A percentile compares a stretch with the other conserved stretches of the same genome.
These are phyloP conservation scores for Marasmarcha lunaedactyla DNA, from an alignment of 2,888 invertebrate species.

Conservation along the genomic window DNA sequence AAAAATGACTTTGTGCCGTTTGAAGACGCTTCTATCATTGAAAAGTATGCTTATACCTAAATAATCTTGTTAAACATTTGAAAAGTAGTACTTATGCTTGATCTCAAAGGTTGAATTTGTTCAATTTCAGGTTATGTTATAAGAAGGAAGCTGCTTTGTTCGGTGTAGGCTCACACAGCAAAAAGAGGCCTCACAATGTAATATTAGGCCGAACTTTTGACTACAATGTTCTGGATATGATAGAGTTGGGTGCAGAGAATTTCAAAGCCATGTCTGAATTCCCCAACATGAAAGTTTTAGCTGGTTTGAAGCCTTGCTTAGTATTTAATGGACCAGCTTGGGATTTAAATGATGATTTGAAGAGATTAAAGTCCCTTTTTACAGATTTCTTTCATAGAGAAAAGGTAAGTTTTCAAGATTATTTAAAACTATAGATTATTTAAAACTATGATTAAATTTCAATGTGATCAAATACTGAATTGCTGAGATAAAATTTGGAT, in stretches of 20 bases:
- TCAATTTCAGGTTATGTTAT: conserved; percentile 71
- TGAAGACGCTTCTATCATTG: conserved; percentile 88
- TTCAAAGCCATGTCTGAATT: conserved; percentile 86
- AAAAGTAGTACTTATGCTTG: conserved; percentile 1
- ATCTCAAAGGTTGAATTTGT: conserved; percentile 1
- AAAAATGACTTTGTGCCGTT: conserved; percentile 94
- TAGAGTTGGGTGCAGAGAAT: conserved; percentile 91
- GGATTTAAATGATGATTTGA: conserved; percentile 83
- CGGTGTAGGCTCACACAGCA: conserved; percentile 90
- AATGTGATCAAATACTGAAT: too few relatives aligned
- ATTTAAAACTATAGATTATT: conserved; percentile 1
- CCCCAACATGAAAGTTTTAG: conserved; percentile 79
- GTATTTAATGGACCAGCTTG: conserved; percentile 93
- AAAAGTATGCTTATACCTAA: conserved; percentile 78
- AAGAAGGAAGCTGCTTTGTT: conserved; percentile 93
- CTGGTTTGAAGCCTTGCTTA: conserved; percentile 91
- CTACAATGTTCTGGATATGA: conserved; percentile 92
- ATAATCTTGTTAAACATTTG: too few relatives aligned
- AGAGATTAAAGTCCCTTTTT: conserved; percentile 88
- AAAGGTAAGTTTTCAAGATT: conserved; percentile 35
- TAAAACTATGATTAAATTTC: conserved; percentile 5
- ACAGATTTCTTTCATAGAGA: conserved; percentile 94
- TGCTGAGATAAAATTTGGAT: background rate
- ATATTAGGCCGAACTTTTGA: conserved; percentile 92
- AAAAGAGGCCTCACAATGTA: conserved; percentile 94